phyloP scores from a whole-genome alignment of 2,797 vertebrate species.

The Coilia nasus region DNA sequence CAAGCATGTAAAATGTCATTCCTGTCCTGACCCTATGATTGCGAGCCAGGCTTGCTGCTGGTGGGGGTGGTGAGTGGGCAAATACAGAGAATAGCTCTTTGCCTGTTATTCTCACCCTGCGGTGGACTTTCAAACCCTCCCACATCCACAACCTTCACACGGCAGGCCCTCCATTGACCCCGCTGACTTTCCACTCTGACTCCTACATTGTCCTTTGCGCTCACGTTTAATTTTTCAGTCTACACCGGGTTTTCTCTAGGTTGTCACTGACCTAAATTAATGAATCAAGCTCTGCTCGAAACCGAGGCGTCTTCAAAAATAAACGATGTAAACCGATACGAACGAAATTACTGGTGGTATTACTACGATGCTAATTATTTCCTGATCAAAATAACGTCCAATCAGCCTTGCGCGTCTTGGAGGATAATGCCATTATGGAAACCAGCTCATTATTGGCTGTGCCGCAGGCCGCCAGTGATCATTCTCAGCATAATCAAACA shows the following conservation, averaged over 20 bases:
- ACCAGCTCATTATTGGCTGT: neutral
- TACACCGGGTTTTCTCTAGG: neutral
- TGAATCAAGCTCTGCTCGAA: neutral
- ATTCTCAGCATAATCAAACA: neutral
- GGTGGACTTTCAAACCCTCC: neutral
- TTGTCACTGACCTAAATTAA: constrained; percentile 11
- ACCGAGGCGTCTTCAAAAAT: constrained; percentile 15
- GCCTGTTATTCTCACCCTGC: neutral
- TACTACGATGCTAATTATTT: neutral
- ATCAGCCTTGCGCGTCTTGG: neutral
- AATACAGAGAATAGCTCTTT: neutral
- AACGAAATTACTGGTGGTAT: neutral
- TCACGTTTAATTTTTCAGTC: neutral
- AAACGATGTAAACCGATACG: neutral
- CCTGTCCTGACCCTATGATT: neutral
- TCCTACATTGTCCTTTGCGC: neutral
- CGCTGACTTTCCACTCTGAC: no score
- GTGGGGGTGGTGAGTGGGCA: neutral
- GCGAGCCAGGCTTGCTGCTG: neutral
- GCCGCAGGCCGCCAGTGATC: neutral
- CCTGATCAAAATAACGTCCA: neutral
- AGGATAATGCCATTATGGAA: neutral
- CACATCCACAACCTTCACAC: neutral
- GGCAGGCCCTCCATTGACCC: no score
- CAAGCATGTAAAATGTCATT: no score